A percentile compares a stretch with the other conserved stretches of the same genome.
phyloP scores from a whole-genome alignment of 2,113 vertebrate species.

The Rhabdornis inornatus region DNA sequence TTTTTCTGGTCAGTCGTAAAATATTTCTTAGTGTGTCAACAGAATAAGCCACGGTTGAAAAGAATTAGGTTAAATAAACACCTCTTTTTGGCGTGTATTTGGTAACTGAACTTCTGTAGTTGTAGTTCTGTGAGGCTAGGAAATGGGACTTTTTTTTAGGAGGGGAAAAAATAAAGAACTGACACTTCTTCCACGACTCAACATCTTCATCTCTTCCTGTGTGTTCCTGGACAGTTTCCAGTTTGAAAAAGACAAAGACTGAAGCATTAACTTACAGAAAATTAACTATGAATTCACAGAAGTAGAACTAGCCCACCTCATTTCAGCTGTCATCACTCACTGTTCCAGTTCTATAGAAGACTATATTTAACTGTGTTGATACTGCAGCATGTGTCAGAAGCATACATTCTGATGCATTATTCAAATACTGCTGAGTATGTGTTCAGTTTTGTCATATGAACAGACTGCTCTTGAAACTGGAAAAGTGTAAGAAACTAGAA shows the following conservation, averaged over 20 bases:
- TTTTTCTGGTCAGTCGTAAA: neutral
- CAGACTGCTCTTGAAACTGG: conserved; percentile 28
- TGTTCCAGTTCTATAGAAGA: conserved; percentile 57
- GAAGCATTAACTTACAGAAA: conserved; percentile 18
- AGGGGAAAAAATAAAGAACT: neutral
- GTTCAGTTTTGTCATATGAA: conserved; percentile 19
- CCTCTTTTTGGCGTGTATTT: neutral
- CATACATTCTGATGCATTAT: conserved; percentile 65
- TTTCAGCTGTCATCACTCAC: conserved; percentile 62
- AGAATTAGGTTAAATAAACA: neutral
- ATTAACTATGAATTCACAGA: conserved; percentile 33
- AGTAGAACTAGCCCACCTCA: conserved; percentile 53
- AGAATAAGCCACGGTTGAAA: too few species aligned
- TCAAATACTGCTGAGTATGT: conserved; percentile 60
- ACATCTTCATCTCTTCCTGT: neutral
- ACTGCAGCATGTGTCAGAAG: conserved; percentile 64
- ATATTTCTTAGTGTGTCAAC: neutral
- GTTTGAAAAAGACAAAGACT: conserved; percentile 38
- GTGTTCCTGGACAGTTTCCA: too few species aligned
- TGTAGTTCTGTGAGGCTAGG: neutral
- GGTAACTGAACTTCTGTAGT: neutral
- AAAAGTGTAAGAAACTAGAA: neutral
- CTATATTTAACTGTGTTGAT: conserved; percentile 66
- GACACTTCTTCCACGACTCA: neutral
- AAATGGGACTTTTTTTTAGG: neutral